Conservation (phyloP, 2,888 invertebrate species). For the Schrankia costaestrigalis region DNA sequence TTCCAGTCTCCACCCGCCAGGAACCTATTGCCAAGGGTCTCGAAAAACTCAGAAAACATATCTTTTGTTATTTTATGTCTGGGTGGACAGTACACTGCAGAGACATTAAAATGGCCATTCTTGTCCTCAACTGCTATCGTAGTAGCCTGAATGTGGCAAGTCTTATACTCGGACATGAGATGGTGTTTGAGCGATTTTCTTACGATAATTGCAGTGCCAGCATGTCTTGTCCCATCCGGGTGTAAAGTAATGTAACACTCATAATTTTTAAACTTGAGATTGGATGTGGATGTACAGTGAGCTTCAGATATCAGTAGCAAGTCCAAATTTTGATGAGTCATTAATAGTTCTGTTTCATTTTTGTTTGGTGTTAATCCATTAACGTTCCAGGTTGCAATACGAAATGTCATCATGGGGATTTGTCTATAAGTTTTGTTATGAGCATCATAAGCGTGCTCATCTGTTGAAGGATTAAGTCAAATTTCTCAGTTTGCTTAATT, state of each 20-base stretch:
- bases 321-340: not conserved
- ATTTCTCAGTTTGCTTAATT: slow-evolving; percentile 1
- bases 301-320: slow-evolving; percentile 5
- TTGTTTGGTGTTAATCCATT: slow-evolving; percentile 14
- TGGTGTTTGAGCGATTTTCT: not conserved
- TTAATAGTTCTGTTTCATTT: slow-evolving; percentile 4
- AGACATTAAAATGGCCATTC: not conserved
- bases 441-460: slow-evolving; percentile 12
- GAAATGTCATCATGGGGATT: not conserved
- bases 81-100: not conserved
- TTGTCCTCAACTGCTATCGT: not conserved
- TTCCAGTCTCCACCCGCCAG: not conserved
- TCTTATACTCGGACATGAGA: not conserved
- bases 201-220: not conserved
- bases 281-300: not conserved
- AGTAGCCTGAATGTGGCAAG: not conserved
- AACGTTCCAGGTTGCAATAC: slow-evolving; percentile 17
- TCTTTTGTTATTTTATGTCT: not conserved
- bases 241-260: not conserved
- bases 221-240: not conserved
- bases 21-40: not conserved
- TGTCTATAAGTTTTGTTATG: slow-evolving; percentile 4
- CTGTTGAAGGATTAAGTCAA: slow-evolving; percentile 8
- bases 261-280: not conserved
- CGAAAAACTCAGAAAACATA: not conserved